A percentile compares a stretch with the other conserved stretches of the same genome.
phyloP scores from a whole-genome alignment of 2,113 vertebrate genomes.

The Varanus salvator region DNA sequence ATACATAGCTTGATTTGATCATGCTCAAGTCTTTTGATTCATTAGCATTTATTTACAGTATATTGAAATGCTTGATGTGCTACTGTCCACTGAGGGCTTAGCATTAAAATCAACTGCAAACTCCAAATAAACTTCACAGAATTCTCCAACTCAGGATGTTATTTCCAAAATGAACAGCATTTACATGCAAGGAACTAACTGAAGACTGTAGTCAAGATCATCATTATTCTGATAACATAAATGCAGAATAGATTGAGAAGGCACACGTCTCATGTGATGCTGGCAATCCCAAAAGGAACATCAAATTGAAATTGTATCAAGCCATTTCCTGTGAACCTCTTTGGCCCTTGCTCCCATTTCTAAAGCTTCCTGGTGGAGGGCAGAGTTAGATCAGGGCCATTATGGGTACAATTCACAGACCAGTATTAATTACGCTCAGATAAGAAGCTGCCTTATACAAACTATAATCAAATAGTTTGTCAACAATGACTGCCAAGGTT shows the following conservation, averaged over 20 bases:
- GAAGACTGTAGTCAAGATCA: not conserved
- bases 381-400: not conserved
- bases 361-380: not conserved
- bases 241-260: not conserved
- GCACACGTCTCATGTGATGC: not conserved
- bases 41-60: slow-evolving; percentile 61
- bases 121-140: slow-evolving; percentile 53
- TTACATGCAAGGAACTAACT: slow-evolving; percentile 3
- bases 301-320: not conserved
- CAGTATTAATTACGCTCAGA: not conserved
- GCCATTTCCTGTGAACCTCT: not conserved
- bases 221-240: slow-evolving; percentile 5
- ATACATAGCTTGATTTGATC: slow-evolving; percentile 22
- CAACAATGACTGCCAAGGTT: no score
- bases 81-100: slow-evolving; percentile 23
- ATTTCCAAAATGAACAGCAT: slow-evolving; percentile 40
- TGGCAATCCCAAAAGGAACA: not conserved
- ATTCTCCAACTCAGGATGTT: slow-evolving; percentile 20
- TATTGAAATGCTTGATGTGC: slow-evolving; percentile 47
- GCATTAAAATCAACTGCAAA: slow-evolving; percentile 36
- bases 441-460: no score
- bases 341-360: not conserved
- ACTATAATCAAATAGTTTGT: no score
- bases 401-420: not conserved
- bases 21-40: slow-evolving; percentile 49